Evolutionary conservation across 2,888 invertebrate genomes (phyloP), one percentile per base, ranked within the genome.

Genomic region (Agrochola lychnidis): DNA sequence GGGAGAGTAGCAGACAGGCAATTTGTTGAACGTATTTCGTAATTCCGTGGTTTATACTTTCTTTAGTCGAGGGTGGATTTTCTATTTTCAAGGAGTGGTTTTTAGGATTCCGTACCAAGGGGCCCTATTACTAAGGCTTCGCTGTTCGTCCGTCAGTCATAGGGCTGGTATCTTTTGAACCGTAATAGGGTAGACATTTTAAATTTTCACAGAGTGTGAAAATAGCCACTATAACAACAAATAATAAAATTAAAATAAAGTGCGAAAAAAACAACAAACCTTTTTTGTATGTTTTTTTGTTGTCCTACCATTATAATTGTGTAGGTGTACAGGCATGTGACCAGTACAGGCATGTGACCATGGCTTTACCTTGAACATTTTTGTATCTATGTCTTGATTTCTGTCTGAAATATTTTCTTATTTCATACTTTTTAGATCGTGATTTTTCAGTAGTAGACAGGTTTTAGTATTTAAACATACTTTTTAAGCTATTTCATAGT

Each of bases 21-120:
- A 83, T 83, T 83, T 83, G 83, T 70, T 63, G 12, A 76, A 42
- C 48, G 69, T 59, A 66, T 67, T 75, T 53, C 48, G 64, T 62
- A 70, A 77, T 66, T 73, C 51, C 36, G 25, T 30, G 59, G 56
- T n/a, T 53, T 73, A 62, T 70, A 25, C 73, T 70, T 75, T 45
- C 14, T 25, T 61, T 22, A 25, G 40, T 25, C 25, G 56, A 61
- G 64, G 62, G 73, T 70, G 36, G 51, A 14, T 40, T 53, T 63
- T 79, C 9, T 30, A 9, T 61, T 36, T 57, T 22, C 12, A 4
- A 51, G 14, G 22, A 45, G 30, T 40, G 30, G 9, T n/a, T 48
- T 59, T 30, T 25, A 12, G 7, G 36, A 4, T 51, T 22, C 25
- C 48, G 19, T n/a, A 16, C 9, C 14, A 22, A 30, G 14, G 7